These are phyloP conservation scores for Ladona fulva DNA, from an alignment of 1,140 invertebrate species.

Conservation along the genomic window DNA sequence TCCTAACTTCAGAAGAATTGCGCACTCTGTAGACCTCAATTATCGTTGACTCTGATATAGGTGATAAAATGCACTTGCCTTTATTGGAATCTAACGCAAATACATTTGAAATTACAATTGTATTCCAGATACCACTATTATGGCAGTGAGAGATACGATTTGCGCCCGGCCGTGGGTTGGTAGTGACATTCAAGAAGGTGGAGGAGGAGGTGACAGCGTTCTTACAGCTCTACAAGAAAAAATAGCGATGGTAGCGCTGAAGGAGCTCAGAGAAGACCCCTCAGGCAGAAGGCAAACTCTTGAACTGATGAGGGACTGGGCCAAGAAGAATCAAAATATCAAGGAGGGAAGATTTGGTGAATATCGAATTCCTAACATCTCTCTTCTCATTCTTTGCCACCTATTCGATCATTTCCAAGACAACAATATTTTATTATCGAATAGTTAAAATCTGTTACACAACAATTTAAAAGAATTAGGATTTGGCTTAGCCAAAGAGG, in stretches of 20 bases:
- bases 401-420: neutral
- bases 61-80: too few relatives aligned
- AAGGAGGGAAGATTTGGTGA: constrained; percentile 52
- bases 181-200: neutral
- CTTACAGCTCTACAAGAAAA: constrained; percentile 31
- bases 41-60: too few relatives aligned
- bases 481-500: neutral
- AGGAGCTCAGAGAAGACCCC: constrained; percentile 54
- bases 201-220: neutral
- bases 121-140: too few relatives aligned
- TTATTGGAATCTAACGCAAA: too few relatives aligned
- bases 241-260: constrained; percentile 43
- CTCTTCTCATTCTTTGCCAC: neutral
- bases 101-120: too few relatives aligned
- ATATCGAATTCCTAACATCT: neutral
- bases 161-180: neutral
- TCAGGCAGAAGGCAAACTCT: constrained; percentile 47
- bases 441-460: neutral
- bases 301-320: constrained; percentile 53
- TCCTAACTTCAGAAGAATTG: too few relatives aligned
- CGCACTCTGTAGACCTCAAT: too few relatives aligned
- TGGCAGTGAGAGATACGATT: neutral
- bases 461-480: neutral
- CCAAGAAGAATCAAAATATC: constrained; percentile 55
- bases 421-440: neutral